Percentiles rank a stretch among this genome's conserved stretches.
Conservation (phyloP, 2,113 vertebrate genomes). For the Tenrec ecaudatus region DNA sequence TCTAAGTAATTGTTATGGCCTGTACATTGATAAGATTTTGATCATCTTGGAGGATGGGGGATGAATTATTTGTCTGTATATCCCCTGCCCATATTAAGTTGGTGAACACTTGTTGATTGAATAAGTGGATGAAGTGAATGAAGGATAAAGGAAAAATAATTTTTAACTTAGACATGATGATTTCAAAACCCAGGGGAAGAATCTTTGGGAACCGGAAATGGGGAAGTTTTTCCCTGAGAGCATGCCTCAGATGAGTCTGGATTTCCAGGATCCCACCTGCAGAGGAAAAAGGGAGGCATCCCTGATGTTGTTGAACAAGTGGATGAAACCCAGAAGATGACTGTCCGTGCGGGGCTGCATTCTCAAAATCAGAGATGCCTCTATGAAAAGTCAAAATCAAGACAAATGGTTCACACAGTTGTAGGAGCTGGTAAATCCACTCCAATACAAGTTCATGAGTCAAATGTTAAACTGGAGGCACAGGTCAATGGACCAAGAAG, state of each 20-base stretch:
- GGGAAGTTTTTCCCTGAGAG: not conserved
- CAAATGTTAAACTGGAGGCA: no score
- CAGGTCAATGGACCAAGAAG: no score
- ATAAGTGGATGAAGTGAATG: constrained; percentile 55
- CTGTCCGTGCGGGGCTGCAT: not conserved
- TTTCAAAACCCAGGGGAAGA: constrained; percentile 68
- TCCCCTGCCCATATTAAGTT: constrained; percentile 34
- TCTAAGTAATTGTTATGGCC: constrained; percentile 23
- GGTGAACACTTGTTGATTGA: constrained; percentile 66
- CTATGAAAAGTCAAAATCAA: no score
- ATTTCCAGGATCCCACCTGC: not conserved
- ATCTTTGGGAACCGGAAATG: not conserved
- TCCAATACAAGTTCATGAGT: no score
- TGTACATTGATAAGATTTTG: constrained; percentile 3
- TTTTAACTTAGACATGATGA: constrained; percentile 31
- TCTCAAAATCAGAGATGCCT: no score
- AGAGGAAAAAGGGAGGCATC: not conserved
- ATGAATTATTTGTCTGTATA: constrained; percentile 73
- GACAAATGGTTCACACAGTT: no score
- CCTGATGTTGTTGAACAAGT: not conserved
- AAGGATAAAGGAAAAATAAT: constrained; percentile 50
- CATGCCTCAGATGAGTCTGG: not conserved
- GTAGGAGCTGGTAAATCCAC: no score
- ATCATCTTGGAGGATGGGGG: constrained; percentile 50
- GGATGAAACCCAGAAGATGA: not conserved